Evolutionary conservation across 1,140 invertebrate genomes (phyloP).

Genomic region (Cephus cinctus): DNA sequence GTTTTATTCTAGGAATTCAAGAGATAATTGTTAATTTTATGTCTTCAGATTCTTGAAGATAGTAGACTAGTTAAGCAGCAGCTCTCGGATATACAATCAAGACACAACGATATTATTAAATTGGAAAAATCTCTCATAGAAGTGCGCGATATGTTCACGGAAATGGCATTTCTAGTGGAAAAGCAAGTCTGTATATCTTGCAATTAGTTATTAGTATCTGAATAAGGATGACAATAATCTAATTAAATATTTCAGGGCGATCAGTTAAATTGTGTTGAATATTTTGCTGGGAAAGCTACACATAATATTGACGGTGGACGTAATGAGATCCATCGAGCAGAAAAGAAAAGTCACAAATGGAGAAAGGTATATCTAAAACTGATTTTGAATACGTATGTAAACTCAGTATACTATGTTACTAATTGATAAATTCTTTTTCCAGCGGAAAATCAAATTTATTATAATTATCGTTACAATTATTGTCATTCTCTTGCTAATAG

Average conservation of each 20-base stretch:
- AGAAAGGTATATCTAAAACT: slow-evolving; percentile 60
- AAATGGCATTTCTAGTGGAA: slow-evolving; percentile 75
- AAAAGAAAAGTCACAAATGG: slow-evolving; percentile 65
- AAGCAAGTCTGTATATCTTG: slow-evolving; percentile 64
- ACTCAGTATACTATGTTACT: slow-evolving; percentile 14
- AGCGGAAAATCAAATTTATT: slow-evolving; percentile 47
- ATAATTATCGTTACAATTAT: slow-evolving; percentile 36
- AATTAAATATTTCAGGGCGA: slow-evolving; percentile 62
- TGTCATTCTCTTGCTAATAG: slow-evolving; percentile 36
- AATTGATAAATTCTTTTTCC: slow-evolving; percentile 32
- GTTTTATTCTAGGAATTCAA: slow-evolving; percentile 8
- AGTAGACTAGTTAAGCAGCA: slow-evolving; percentile 77
- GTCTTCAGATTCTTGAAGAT: slow-evolving; percentile 74
- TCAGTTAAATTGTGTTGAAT: slow-evolving; percentile 69
- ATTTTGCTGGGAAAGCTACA: slow-evolving; percentile 67
- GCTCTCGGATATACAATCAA: slow-evolving; percentile 78
- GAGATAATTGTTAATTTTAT: slow-evolving; percentile 16
- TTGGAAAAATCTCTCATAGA: slow-evolving; percentile 79
- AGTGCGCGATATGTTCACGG: slow-evolving; percentile 80
- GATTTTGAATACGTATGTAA: neutral
- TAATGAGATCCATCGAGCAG: slow-evolving; percentile 66
- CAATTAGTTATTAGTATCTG: slow-evolving; percentile 9
- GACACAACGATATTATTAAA: slow-evolving; percentile 81
- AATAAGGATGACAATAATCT: slow-evolving; percentile 10
- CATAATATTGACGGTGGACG: slow-evolving; percentile 66